Conservation (phyloP, 2,113 vertebrate genomes). For the Bucco capensis region DNA sequence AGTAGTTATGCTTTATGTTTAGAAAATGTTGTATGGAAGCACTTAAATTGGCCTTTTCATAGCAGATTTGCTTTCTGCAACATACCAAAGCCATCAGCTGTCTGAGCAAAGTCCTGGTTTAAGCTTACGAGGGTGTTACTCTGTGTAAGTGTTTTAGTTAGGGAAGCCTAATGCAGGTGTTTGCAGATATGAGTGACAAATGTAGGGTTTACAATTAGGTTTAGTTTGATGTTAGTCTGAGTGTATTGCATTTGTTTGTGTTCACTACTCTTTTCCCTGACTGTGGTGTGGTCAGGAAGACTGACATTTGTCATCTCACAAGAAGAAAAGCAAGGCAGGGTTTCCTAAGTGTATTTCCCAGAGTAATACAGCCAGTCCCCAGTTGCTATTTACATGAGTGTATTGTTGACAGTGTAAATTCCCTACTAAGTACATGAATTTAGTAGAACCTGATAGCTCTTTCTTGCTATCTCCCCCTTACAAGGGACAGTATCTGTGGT, state of each 20-base stretch:
- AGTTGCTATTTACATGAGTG: not conserved
- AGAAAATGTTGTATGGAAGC: not conserved
- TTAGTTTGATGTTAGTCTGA: not conserved
- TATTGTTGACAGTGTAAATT: not conserved
- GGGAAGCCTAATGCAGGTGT: not conserved
- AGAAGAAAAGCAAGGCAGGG: not conserved
- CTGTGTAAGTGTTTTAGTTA: not conserved
- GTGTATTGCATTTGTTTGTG: not conserved
- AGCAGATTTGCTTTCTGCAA: not conserved
- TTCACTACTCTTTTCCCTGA: not conserved
- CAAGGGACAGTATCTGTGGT: not conserved
- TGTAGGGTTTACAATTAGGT: not conserved
- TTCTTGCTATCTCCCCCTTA: not conserved
- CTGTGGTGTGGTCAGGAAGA: not conserved
- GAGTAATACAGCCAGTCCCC: not conserved
- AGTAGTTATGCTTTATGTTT: not conserved
- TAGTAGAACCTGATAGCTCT: not conserved
- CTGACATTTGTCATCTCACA: not conserved
- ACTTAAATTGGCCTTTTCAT: not conserved
- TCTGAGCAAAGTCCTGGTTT: not conserved
- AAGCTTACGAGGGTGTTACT: not conserved
- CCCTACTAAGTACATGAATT: not conserved
- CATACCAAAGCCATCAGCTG: not conserved
- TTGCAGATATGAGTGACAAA: not conserved
- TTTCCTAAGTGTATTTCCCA: not conserved